Percentiles rank a stretch among this genome's conserved stretches.
Evolutionary conservation across 2,888 invertebrate genomes (phyloP).

Genomic region (Agonopterix heracliana): DNA sequence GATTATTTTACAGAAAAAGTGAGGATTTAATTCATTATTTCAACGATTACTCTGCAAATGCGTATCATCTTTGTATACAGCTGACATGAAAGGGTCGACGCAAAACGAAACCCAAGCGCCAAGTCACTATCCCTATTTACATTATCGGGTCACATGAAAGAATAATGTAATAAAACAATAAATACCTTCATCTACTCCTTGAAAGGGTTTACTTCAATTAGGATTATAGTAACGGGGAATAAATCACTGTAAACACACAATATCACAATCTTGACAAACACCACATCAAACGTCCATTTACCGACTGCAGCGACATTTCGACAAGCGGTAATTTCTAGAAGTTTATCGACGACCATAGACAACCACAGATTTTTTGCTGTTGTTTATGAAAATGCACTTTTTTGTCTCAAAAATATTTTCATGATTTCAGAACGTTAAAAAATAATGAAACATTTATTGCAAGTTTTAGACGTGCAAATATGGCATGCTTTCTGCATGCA

Average conservation of each 20-base stretch:
- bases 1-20: slow-evolving; percentile 38
- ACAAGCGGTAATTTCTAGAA: slow-evolving; percentile 55
- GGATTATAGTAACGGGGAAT: slow-evolving; percentile 62
- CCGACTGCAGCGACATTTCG: slow-evolving; percentile 76
- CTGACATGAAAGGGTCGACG: slow-evolving; percentile 65
- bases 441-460: no score
- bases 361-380: slow-evolving; percentile 9
- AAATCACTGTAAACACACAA: slow-evolving; percentile 80
- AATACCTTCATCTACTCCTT: slow-evolving; percentile 82
- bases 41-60: slow-evolving; percentile 49
- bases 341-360: slow-evolving; percentile 51
- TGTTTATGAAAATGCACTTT: background rate
- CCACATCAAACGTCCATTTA: slow-evolving; percentile 80
- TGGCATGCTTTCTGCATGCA: no score
- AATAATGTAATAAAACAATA: slow-evolving; percentile 24
- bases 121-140: slow-evolving; percentile 36
- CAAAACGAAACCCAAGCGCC: slow-evolving; percentile 54
- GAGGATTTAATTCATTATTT: slow-evolving; percentile 66
- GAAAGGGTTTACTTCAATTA: slow-evolving; percentile 63
- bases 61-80: slow-evolving; percentile 74
- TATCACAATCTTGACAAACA: slow-evolving; percentile 79
- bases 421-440: no score
- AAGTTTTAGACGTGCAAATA: no score
- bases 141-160: slow-evolving; percentile 23
- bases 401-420: no score